Evolutionary conservation across 2,797 vertebrate species (phyloP).

Genomic region (Myotis daubentonii): DNA sequence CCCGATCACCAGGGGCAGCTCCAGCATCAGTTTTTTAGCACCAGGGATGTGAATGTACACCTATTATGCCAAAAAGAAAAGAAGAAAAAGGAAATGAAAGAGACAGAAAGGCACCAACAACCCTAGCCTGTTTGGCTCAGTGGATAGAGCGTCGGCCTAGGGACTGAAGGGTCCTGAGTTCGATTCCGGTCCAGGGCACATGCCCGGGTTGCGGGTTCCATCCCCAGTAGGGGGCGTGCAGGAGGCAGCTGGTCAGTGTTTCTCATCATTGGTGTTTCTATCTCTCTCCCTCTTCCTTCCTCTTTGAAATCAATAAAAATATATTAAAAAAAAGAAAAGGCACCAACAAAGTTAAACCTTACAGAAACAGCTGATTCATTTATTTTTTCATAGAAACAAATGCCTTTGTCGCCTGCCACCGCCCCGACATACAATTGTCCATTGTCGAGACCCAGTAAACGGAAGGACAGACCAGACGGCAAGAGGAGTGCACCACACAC

Average conservation of each 20-base stretch:
- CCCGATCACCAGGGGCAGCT: slow-evolving; percentile 90
- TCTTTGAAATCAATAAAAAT: no score
- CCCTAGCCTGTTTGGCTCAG: no score
- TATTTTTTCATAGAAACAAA: background rate
- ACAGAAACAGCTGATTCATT: accelerated
- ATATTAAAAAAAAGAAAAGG: background rate
- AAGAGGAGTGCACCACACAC: background rate
- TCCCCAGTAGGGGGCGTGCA: no score
- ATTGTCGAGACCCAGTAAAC: background rate
- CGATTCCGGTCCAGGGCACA: no score
- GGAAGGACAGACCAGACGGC: background rate
- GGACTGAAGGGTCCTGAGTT: no score
- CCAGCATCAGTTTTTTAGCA: slow-evolving; percentile 89
- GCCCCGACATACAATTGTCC: background rate
- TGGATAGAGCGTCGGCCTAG: no score
- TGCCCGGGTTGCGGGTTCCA: no score
- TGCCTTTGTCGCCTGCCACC: background rate
- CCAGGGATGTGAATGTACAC: slow-evolving; percentile 91
- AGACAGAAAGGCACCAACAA: background rate
- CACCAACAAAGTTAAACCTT: background rate
- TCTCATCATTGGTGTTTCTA: no score
- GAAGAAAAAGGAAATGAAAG: background rate
- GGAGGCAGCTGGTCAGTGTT: no score
- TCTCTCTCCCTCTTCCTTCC: no score
- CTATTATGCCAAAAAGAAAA: slow-evolving; percentile 72